A percentile compares a stretch with the other conserved stretches of the same genome.
Conservation (phyloP, 2,113 vertebrate species). For the mouse (Mus musculus) region GRCm39 chr10:92898501-92899000, state of each 20-base stretch:
- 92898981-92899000: constrained; percentile 54
- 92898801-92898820: background rate
- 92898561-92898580: background rate
- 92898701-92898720: background rate
- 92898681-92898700: background rate
- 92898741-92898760: background rate
- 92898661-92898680: background rate
- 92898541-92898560: no score
- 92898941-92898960: constrained; percentile 42
- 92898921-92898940: constrained; percentile 26
- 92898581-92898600: no score
- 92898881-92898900: constrained; percentile 24
- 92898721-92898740: background rate
- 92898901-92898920: background rate
- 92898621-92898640: background rate
- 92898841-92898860: background rate
- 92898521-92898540: background rate
- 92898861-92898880: background rate
- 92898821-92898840: background rate
- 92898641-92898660: background rate
- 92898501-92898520: background rate
- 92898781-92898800: background rate
- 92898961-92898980: background rate
- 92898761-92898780: background rate
- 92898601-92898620: background rate